A percentile compares a stretch with the other conserved stretches of the same genome.
phyloP scores from a whole-genome alignment of 2,888 invertebrate species.

The Pollenia griseotomentosa region DNA sequence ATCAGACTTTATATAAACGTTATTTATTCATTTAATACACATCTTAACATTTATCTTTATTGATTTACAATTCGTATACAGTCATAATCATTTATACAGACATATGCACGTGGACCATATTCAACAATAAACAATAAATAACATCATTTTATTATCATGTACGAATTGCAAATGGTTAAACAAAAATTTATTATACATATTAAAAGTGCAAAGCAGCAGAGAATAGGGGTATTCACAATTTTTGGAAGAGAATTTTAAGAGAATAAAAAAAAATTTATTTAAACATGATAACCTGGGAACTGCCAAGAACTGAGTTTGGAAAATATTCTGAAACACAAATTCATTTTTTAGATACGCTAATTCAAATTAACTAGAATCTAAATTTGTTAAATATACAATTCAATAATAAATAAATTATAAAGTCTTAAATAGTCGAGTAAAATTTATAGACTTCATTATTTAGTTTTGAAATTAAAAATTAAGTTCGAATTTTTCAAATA shows the following conservation, averaged over 20 bases:
- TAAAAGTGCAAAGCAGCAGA: not conserved
- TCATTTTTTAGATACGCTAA: too few species aligned
- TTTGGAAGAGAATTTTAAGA: not conserved
- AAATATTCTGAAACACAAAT: too few species aligned
- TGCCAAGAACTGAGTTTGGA: too few species aligned
- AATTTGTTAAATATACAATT: too few species aligned
- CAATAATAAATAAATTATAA: too few species aligned
- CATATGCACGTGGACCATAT: slow-evolving; percentile 2
- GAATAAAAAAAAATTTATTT: not conserved
- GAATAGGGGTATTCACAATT: not conserved
- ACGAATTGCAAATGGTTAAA: slow-evolving; percentile 33
- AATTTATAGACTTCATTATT: too few species aligned
- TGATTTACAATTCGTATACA: slow-evolving; percentile 31
- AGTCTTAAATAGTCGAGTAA: too few species aligned
- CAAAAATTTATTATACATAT: slow-evolving; percentile 7
- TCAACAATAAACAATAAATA: slow-evolving; percentile 38
- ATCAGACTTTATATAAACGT: slow-evolving; percentile 18
- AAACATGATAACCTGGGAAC: too few species aligned
- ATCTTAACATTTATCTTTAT: slow-evolving; percentile 56
- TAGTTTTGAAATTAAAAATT: too few species aligned
- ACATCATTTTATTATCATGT: slow-evolving; percentile 37
- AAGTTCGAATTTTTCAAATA: too few species aligned
- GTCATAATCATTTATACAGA: slow-evolving; percentile 5
- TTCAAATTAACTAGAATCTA: too few species aligned
- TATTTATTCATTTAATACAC: slow-evolving; percentile 44